phyloP scores from a whole-genome alignment of 2,113 vertebrate genomes.

The Neodon shergylaensis region DNA sequence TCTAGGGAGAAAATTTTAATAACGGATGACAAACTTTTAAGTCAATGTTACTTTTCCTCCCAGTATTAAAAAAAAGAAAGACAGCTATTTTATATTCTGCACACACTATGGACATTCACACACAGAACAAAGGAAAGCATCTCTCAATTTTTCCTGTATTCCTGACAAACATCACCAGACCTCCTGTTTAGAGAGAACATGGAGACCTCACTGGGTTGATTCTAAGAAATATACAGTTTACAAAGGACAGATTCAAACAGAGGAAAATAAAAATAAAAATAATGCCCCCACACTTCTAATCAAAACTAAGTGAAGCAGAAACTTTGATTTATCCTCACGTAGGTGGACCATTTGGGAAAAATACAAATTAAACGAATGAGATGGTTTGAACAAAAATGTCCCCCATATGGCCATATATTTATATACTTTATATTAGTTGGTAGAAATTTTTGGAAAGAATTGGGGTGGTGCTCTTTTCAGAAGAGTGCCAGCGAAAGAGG shows the following conservation, averaged over 20 bases:
- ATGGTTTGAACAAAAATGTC: neutral
- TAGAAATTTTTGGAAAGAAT: neutral
- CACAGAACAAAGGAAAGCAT: neutral
- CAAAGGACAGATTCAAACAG: neutral
- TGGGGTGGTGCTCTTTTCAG: neutral
- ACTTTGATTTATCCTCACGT: neutral
- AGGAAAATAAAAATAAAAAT: neutral
- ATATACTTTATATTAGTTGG: neutral
- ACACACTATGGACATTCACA: neutral
- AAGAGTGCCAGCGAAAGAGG: neutral
- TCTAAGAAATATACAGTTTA: neutral
- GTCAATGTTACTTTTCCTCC: neutral
- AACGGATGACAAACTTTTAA: neutral
- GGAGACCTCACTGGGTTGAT: neutral
- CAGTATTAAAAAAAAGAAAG: neutral
- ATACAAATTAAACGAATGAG: accelerated
- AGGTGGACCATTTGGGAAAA: neutral
- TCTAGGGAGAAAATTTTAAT: neutral
- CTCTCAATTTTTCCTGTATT: neutral
- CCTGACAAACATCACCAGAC: neutral
- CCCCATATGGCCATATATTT: neutral
- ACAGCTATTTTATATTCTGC: neutral
- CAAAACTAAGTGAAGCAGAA: neutral
- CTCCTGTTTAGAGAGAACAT: neutral
- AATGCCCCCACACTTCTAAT: neutral